Base-by-base conservation (phyloP, 2,888 invertebrate species). In the Odontothrips loti region DNA sequence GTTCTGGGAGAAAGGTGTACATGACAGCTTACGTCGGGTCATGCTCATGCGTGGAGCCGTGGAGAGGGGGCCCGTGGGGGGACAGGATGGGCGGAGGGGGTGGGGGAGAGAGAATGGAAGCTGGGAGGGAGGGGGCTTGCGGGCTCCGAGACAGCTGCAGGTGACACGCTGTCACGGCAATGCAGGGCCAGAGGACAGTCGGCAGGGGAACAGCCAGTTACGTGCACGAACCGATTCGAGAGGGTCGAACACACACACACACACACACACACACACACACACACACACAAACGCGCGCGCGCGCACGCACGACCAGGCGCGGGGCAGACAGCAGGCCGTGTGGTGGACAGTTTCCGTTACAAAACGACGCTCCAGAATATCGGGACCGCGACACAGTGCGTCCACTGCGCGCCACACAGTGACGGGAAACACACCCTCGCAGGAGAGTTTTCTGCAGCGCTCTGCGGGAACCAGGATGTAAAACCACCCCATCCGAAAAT, bases 111-210 rank as follows among this genome's bases (percentile, higher is more conserved):
- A 4, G 27, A 12, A 9, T 2, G 23, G 27, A 27, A 9, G 68
- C 1, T 11, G 23, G 27, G 68, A 10, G 23, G 23, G 11, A 27
- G 68, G 68, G 68, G 23, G 68, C 68, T 27, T 75, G 68, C 68
- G 68, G 68, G 68, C 23, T 75, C 68, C 68, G 68, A 75, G 68
- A 75, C 68, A 75, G 68, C 68, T 75, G 68, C 68, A 75, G 68
- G 68, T 75, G 68, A 75, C 68, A 75, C 27, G 68, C 68, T 75
- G 68, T 75, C 68, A 75, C 23, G 27, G 27, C 68, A 75, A 27
- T 75, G 68, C 68, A 75, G 68, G 68, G 68, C 68, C 23, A 23
- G 34, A 43, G 68, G 68, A 68, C n/a, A 23, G 58, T 20, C 68
- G 23, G n/a, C 23, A 23, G 27, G 68, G 68, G 68, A 10, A 27